These are phyloP conservation scores for Gallirallus australis DNA, from an alignment of 2,797 vertebrate species.

Conservation along the genomic window DNA sequence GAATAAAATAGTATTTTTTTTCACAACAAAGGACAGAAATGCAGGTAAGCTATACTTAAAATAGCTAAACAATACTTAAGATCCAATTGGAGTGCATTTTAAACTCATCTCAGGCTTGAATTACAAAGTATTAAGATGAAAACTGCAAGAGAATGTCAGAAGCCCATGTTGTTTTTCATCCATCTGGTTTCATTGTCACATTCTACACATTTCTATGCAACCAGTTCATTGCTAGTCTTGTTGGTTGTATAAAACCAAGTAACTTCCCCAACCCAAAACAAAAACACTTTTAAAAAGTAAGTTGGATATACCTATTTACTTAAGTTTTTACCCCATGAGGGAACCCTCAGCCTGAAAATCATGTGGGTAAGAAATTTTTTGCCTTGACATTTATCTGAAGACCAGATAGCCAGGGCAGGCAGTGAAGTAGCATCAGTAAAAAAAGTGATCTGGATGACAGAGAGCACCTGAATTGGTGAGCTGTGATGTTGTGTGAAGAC, in stretches of 20 bases:
- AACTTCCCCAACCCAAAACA: background rate
- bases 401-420: background rate
- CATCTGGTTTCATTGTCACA: background rate
- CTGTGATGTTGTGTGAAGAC: background rate
- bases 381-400: background rate
- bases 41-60: background rate
- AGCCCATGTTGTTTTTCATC: background rate
- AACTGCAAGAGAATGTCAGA: fast-evolving
- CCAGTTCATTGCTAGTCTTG: background rate
- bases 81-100: background rate
- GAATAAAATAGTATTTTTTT: background rate
- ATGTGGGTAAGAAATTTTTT: background rate
- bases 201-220: background rate
- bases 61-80: background rate
- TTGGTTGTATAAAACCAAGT: background rate
- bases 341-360: background rate
- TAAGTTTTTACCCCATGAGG: background rate
- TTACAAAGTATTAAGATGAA: background rate
- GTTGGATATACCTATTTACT: background rate
- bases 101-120: background rate
- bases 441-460: background rate
- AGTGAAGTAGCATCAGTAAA: background rate
- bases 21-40: background rate
- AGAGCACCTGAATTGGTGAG: fast-evolving
- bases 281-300: background rate